Evolutionary conservation across 2,888 invertebrate genomes (phyloP).

Genomic region (Hydropsyche betteni): DNA sequence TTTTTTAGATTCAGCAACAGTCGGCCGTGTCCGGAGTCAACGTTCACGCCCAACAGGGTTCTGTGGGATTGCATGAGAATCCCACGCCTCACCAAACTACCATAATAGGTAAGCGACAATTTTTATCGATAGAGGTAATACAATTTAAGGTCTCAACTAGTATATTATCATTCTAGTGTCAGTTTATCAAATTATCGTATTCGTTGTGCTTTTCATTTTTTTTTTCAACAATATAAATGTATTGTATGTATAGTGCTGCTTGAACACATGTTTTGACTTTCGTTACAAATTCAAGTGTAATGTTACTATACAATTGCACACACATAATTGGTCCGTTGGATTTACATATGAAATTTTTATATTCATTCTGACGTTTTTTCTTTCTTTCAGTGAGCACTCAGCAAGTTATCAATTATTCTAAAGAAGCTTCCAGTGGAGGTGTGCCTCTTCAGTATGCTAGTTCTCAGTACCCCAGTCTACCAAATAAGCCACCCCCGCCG

Average conservation of each 20-base stretch:
- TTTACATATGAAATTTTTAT: no score
- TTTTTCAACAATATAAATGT: no score
- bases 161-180: no score
- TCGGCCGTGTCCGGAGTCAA: slow-evolving; percentile 54
- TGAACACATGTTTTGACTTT: not conserved
- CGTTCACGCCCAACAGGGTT: slow-evolving; percentile 54
- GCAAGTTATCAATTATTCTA: slow-evolving; percentile 62
- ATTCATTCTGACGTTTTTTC: not conserved
- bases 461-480: slow-evolving; percentile 57
- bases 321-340: not conserved
- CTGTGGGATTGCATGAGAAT: slow-evolving; percentile 54
- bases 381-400: slow-evolving; percentile 48
- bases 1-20: slow-evolving; percentile 61
- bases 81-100: slow-evolving; percentile 57
- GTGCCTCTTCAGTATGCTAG: slow-evolving; percentile 55
- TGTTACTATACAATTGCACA: slow-evolving; percentile 15
- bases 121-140: not conserved
- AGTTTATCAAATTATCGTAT: no score
- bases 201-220: no score
- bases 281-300: not conserved
- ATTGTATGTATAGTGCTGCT: no score
- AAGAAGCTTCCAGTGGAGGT: slow-evolving; percentile 57
- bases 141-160: no score
- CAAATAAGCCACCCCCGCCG: slow-evolving; percentile 58
- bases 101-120: slow-evolving; percentile 55